Evolutionary conservation across 2,888 invertebrate species (phyloP).

Genomic region (Limnephilus auricula): DNA sequence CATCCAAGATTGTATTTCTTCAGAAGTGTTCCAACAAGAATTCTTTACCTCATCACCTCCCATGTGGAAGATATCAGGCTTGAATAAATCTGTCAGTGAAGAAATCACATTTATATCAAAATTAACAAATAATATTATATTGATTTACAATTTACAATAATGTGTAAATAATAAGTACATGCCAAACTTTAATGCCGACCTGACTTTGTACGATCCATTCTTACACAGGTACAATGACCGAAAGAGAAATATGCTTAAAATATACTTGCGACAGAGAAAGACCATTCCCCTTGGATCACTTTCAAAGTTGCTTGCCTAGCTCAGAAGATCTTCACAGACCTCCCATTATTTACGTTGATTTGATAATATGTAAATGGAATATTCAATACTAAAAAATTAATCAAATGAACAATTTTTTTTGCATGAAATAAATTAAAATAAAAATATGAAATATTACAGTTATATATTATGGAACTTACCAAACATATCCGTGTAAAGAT

Average conservation of each 20-base stretch:
- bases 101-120: not conserved
- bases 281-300: not conserved
- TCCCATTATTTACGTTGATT: not conserved
- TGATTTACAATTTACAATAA: too few relatives aligned
- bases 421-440: too few relatives aligned
- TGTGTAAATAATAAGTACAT: too few relatives aligned
- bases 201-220: too few relatives aligned
- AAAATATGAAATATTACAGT: not conserved
- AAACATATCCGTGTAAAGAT: conserved; percentile 87
- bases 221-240: too few relatives aligned
- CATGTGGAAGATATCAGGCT: conserved; percentile 91
- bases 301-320: not conserved
- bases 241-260: too few relatives aligned
- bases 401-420: too few relatives aligned
- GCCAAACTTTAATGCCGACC: too few relatives aligned
- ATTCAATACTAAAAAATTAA: too few relatives aligned
- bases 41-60: conserved; percentile 89
- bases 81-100: conserved; percentile 76
- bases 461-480: conserved; percentile 68
- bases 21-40: conserved; percentile 87
- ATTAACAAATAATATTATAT: not conserved
- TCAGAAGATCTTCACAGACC: not conserved
- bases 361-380: not conserved
- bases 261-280: too few relatives aligned
- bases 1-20: conserved; percentile 84